Evolutionary conservation across 1,140 invertebrate species (phyloP).

Genomic region (Stegodyphus mimosarum): DNA sequence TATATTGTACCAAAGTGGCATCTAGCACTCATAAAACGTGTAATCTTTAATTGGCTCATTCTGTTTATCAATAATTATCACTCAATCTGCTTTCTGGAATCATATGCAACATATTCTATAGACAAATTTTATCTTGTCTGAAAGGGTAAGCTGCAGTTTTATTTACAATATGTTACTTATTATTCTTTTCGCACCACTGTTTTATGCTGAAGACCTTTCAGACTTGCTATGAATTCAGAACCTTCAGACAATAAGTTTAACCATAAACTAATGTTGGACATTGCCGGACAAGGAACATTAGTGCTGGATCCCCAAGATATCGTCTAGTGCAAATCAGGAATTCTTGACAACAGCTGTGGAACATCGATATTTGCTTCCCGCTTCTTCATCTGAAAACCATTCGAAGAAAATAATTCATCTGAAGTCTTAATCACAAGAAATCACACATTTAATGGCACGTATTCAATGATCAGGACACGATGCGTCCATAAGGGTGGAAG

Average conservation of each 20-base stretch:
- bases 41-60: no score
- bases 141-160: no score
- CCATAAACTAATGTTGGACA: neutral
- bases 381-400: neutral
- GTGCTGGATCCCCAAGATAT: neutral
- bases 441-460: neutral
- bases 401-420: neutral
- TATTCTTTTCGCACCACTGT: no score
- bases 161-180: no score
- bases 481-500: neutral
- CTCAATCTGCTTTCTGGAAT: no score
- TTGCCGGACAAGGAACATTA: neutral
- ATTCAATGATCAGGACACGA: constrained; percentile 3
- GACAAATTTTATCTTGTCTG: no score
- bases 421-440: constrained; percentile 2
- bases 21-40: no score
- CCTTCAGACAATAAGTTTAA: neutral
- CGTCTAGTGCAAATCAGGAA: neutral
- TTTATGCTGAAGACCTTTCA: no score
- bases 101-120: no score
- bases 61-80: no score
- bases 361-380: neutral
- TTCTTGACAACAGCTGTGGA: neutral
- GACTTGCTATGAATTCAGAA: no score
- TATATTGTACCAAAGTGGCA: no score